phyloP scores from a whole-genome alignment of 2,888 invertebrate genomes.

The Abrostola triplasia region DNA sequence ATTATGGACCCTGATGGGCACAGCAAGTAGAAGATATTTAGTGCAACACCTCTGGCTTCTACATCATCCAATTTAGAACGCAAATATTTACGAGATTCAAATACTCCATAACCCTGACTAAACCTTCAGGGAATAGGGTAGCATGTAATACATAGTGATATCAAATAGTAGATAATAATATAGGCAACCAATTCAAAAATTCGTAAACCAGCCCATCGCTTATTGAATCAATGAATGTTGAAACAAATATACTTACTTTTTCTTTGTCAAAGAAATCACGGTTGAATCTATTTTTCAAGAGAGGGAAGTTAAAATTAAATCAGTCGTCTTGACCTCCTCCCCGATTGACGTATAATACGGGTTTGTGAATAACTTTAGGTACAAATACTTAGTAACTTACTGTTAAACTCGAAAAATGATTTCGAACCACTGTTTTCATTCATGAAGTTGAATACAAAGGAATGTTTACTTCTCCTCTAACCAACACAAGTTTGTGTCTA shows the following conservation, averaged over 20 bases:
- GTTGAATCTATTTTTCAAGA: conserved; percentile 3
- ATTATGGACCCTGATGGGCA: too few relatives aligned
- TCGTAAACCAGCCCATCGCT: not conserved
- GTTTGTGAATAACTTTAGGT: not conserved
- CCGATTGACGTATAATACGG: not conserved
- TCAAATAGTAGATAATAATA: not conserved
- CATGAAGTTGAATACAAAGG: too few relatives aligned
- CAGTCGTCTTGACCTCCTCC: conserved; percentile 4
- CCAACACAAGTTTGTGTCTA: too few relatives aligned
- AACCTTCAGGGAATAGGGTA: not conserved
- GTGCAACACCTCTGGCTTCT: not conserved
- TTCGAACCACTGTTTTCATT: too few relatives aligned
- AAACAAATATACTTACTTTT: not conserved
- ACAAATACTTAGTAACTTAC: not conserved
- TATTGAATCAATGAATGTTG: not conserved
- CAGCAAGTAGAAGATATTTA: not conserved
- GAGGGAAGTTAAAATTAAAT: conserved; percentile 5
- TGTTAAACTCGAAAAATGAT: too few relatives aligned
- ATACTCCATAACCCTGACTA: not conserved
- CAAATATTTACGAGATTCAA: not conserved
- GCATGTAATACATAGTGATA: not conserved
- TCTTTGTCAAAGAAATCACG: conserved; percentile 1
- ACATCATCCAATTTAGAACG: not conserved
- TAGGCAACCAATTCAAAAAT: not conserved
- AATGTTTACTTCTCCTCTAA: too few relatives aligned